Evolutionary conservation across 2,888 invertebrate species (phyloP), one percentile per base, ranked within the genome.

Genomic region (Heliconius aoede): DNA sequence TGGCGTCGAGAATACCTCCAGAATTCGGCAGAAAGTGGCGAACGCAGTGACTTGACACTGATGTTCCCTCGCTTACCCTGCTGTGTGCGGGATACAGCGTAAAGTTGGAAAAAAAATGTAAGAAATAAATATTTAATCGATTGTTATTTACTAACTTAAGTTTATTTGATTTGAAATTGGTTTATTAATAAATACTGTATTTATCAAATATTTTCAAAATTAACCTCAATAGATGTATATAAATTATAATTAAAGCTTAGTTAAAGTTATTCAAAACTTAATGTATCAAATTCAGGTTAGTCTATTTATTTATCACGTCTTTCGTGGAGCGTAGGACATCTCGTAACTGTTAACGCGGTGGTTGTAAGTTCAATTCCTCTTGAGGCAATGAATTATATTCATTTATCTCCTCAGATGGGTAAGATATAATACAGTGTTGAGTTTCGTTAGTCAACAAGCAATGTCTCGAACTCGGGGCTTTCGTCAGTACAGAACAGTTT

Each of bases 121-220:
- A 65, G 60, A 62, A 78, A 73, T 46, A 30, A 55, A 60, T 55
- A 55, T 55, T 55, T 71, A 76, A 76, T 76, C 72, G 40, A 76
- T 76, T 74, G 71, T 65, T 60, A 73, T 78, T 78, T 78, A 78
- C 71, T 30, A 30, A 76, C 36, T 26, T 69, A 68, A 76, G 68
- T 55, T 55, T 73, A 74, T 74, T 77, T 40, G 18, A 18, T 64
- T 69, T 62, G 58, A 55, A 58, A 77, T 71, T 51, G 69, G 62
- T 74, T 71, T 46, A 26, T 55, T 15, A 40, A 73, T 62, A 69
- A 69, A 55, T 28, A 51, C 0, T 32, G 26, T 65, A 32, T 55
- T 32, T 55, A 55, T 28, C 30, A 28, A 69, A 69, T 69, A 55
- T 55, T 51, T 32, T 55, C 55, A 69, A 55, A 30, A 69, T 30